phyloP scores from a whole-genome alignment of 2,797 vertebrate species.

The Cuculus canorus region DNA sequence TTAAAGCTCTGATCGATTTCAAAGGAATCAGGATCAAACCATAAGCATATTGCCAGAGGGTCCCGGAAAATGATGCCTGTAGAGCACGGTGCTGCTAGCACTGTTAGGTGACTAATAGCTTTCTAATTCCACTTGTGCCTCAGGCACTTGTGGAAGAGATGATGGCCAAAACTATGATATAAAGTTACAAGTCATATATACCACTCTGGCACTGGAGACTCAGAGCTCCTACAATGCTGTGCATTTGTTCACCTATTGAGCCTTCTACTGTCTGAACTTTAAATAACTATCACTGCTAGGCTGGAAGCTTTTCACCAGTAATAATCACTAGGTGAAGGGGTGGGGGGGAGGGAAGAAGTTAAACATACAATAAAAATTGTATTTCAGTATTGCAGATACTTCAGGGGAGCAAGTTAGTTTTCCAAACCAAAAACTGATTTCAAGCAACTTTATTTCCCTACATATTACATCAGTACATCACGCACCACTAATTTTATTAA shows the following conservation, averaged over 20 bases:
- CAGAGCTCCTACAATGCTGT: not conserved
- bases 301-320: not conserved
- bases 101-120: not conserved
- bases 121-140: not conserved
- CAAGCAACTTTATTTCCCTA: not conserved
- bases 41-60: not conserved
- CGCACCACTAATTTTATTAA: not conserved
- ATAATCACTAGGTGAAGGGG: not conserved
- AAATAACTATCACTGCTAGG: not conserved
- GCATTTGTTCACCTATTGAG: not conserved
- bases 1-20: not conserved
- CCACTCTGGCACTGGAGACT: not conserved
- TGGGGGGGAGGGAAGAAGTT: not conserved
- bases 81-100: not conserved
- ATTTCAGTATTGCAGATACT: not conserved
- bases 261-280: not conserved
- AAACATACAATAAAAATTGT: not conserved
- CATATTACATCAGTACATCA: not conserved
- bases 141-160: not conserved
- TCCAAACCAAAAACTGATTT: not conserved
- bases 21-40: not conserved
- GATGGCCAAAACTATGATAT: not conserved
- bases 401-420: not conserved
- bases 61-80: not conserved
- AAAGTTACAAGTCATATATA: not conserved